Conservation (phyloP, 2,113 vertebrate species). For the Cyprinodon tularosa region DNA sequence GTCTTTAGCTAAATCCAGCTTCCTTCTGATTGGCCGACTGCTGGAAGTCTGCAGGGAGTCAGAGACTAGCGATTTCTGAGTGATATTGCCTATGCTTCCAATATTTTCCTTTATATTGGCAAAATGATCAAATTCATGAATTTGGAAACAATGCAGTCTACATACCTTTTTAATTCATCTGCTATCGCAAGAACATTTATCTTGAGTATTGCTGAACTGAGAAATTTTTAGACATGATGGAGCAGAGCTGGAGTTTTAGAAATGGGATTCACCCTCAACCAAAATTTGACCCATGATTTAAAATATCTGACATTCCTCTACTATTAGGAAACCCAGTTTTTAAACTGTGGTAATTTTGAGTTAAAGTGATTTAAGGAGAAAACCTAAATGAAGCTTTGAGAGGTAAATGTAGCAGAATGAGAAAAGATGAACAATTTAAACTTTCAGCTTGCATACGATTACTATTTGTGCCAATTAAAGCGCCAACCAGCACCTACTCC, state of each 20-base stretch:
- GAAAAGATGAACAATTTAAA: neutral
- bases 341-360: neutral
- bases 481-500: neutral
- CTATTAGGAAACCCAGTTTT: neutral
- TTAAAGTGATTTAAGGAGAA: neutral
- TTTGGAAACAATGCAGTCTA: neutral
- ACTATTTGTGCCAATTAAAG: conserved; percentile 2
- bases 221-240: neutral
- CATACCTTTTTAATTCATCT: neutral
- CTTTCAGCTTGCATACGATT: neutral
- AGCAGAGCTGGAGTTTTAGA: too few relatives aligned
- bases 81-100: neutral
- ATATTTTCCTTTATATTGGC: neutral
- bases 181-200: neutral
- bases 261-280: too few relatives aligned
- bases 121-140: neutral
- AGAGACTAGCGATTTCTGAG: neutral
- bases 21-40: too few relatives aligned
- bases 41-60: neutral
- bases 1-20: too few relatives aligned
- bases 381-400: neutral
- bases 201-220: neutral
- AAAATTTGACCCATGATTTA: neutral
- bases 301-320: neutral
- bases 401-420: neutral